A percentile compares a stretch with the other conserved stretches of the same genome.
Conservation (phyloP, 2,113 vertebrate genomes). For the Cinclus cinclus region DNA sequence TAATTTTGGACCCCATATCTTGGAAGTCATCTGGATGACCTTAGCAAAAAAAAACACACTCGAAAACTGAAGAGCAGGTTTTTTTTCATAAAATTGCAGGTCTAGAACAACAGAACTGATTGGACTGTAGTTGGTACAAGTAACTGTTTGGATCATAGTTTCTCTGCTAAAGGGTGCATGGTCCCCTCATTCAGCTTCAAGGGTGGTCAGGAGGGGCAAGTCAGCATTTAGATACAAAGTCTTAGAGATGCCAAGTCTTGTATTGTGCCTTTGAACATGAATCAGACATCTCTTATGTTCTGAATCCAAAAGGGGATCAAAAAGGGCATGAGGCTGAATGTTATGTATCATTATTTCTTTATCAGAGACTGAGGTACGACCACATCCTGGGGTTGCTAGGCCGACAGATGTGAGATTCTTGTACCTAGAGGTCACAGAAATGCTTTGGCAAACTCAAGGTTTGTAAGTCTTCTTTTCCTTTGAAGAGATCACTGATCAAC, state of each 20-base stretch:
- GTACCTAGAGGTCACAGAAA: background rate
- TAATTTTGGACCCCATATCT: background rate
- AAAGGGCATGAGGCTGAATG: background rate
- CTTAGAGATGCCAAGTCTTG: background rate
- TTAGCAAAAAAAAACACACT: background rate
- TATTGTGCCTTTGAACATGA: background rate
- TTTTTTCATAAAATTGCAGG: background rate
- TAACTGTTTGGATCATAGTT: background rate
- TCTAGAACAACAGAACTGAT: background rate
- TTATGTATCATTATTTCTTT: background rate
- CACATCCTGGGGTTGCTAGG: background rate
- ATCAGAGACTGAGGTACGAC: background rate
- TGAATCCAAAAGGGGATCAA: background rate
- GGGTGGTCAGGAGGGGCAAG: background rate
- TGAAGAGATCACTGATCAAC: background rate
- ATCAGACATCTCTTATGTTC: background rate
- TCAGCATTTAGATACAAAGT: background rate
- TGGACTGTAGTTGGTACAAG: background rate
- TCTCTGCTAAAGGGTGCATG: background rate
- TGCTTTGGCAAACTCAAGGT: background rate
- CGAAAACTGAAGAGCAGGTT: background rate
- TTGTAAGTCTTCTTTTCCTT: background rate
- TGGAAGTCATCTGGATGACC: background rate
- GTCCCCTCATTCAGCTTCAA: background rate
- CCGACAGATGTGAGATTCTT: background rate